Evolutionary conservation across 2,113 vertebrate genomes (phyloP).

Genomic region (Hippocampus abdominalis): DNA sequence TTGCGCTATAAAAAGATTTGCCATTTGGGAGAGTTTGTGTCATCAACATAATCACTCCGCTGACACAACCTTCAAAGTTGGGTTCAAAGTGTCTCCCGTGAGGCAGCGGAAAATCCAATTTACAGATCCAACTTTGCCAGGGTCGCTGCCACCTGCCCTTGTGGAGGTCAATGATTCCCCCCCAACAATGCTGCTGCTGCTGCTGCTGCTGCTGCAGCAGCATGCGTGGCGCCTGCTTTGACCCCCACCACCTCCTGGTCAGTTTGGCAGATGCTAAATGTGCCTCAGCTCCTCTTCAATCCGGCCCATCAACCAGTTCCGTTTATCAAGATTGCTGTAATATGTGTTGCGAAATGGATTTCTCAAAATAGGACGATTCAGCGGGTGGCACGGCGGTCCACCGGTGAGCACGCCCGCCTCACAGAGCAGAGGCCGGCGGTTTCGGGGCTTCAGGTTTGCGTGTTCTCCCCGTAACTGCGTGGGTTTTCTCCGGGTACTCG

Average conservation of each 20-base stretch:
- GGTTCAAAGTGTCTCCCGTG: neutral
- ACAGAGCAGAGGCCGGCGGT: too few species aligned
- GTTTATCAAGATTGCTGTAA: neutral
- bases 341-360: neutral
- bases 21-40: neutral
- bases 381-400: too few species aligned
- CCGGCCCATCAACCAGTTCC: neutral
- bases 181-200: conserved; percentile 21
- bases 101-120: neutral
- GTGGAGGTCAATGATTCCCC: conserved; percentile 27
- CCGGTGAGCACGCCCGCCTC: too few species aligned
- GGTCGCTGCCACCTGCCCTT: neutral
- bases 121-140: neutral
- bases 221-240: conserved; percentile 9
- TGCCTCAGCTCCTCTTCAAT: conserved; percentile 28
- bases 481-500: too few species aligned
- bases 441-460: too few species aligned
- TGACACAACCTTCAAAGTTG: neutral
- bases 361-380: neutral
- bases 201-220: conserved; percentile 3
- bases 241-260: conserved; percentile 28
- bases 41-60: neutral
- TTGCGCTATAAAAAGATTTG: neutral
- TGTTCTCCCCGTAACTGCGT: too few species aligned
- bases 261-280: conserved; percentile 65